Conservation (phyloP, 2,797 vertebrate genomes). For the Prunella strophiata region DNA sequence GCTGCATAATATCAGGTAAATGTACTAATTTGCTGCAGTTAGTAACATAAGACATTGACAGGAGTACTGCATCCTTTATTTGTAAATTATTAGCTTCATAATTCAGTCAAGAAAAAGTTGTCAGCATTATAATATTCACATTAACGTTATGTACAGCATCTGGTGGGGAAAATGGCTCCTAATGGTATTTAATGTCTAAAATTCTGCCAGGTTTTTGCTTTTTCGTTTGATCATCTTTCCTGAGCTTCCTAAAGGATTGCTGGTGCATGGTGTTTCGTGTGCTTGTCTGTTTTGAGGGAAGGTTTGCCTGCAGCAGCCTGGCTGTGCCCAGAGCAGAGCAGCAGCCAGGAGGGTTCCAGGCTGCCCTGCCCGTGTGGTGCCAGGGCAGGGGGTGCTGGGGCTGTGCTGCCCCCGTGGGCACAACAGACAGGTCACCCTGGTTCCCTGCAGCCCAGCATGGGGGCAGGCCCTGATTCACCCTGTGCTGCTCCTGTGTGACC, state of each 20-base stretch:
- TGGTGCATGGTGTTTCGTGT: neutral
- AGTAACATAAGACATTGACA: neutral
- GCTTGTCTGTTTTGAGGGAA: neutral
- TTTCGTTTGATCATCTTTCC: neutral
- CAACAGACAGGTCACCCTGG: neutral
- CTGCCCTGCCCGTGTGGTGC: neutral
- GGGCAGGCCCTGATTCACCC: neutral
- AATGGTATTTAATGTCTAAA: neutral
- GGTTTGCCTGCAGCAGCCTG: neutral
- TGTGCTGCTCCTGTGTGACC: neutral
- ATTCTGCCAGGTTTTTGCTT: constrained; percentile 6
- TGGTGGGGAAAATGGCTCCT: neutral
- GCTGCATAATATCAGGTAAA: neutral
- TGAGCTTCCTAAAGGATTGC: neutral
- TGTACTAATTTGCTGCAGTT: neutral
- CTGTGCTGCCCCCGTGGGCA: neutral
- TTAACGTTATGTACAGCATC: neutral
- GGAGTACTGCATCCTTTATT: neutral
- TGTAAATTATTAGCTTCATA: constrained; percentile 1
- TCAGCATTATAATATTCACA: neutral
- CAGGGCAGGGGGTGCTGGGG: neutral
- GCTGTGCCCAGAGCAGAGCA: neutral
- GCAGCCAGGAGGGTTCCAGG: neutral
- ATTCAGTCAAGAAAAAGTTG: neutral
- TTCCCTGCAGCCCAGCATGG: neutral